These are phyloP conservation scores for Tubulanus polymorphus DNA, from an alignment of 2,888 invertebrate species.

Conservation along the genomic window DNA sequence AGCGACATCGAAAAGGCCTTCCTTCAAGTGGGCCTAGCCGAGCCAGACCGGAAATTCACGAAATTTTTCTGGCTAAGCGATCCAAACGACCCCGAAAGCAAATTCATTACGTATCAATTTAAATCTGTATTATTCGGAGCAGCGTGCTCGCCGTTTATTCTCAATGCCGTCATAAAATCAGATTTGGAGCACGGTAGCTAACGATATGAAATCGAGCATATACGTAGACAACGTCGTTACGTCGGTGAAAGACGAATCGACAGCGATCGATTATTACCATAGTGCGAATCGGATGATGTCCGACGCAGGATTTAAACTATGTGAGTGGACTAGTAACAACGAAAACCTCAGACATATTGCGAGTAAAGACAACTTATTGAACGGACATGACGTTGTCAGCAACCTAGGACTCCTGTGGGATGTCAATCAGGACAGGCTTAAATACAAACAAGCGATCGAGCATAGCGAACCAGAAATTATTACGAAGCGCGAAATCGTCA, in stretches of 20 bases:
- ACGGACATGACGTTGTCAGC: neutral
- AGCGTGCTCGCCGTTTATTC: conserved; percentile 8
- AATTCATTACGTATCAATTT: conserved; percentile 12
- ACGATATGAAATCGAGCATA: conserved; percentile 6
- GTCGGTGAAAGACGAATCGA: conserved; percentile 3
- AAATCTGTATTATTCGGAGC: conserved; percentile 15
- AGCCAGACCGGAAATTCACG: conserved; percentile 14
- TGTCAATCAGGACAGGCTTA: neutral
- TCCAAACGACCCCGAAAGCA: conserved; percentile 13
- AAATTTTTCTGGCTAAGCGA: conserved; percentile 18
- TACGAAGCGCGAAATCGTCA: conserved; percentile 13
- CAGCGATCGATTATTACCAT: conserved; percentile 6
- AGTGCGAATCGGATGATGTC: conserved; percentile 8
- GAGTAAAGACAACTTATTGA: neutral
- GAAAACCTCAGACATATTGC: neutral
- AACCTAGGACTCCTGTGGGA: conserved; percentile 10
- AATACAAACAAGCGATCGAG: conserved; percentile 2
- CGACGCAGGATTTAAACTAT: conserved; percentile 15
- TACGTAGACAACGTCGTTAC: conserved; percentile 17
- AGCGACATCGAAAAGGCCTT: conserved; percentile 9
- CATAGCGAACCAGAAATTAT: neutral
- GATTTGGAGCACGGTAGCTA: conserved; percentile 11
- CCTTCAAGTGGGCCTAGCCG: conserved; percentile 12
- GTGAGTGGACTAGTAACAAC: conserved; percentile 12
- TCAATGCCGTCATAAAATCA: conserved; percentile 15